Percentiles rank a stretch among this genome's conserved stretches.
Conservation (phyloP, 2,797 vertebrate species). For the Urophycis tenuis region DNA sequence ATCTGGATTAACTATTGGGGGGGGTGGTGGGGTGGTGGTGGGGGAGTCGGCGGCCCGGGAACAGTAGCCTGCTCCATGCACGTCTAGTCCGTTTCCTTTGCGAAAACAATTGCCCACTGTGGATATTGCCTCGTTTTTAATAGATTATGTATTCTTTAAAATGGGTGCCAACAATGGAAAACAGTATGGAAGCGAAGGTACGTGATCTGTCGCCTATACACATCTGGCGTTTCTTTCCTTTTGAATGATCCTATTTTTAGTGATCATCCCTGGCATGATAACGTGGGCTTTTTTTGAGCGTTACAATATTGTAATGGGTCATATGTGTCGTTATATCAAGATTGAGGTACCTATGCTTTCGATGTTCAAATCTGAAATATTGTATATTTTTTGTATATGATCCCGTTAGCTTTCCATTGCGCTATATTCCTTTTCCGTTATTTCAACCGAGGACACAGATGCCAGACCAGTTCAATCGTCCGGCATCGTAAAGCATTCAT, state of each 20-base stretch:
- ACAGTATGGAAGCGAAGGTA: slow-evolving; percentile 95
- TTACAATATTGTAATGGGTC: not conserved
- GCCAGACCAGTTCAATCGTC: not conserved
- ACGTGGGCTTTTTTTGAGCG: not conserved
- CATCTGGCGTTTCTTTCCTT: not conserved
- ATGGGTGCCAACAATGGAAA: slow-evolving; percentile 99
- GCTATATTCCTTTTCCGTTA: not conserved
- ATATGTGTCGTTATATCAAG: not conserved
- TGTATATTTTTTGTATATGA: not conserved
- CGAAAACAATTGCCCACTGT: slow-evolving; percentile 21
- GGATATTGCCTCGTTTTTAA: slow-evolving; percentile 43
- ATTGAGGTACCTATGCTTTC: not conserved
- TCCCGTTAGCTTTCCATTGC: not conserved
- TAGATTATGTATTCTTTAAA: slow-evolving; percentile 87
- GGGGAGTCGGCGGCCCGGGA: slow-evolving; percentile 41
- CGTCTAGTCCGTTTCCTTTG: slow-evolving; percentile 28
- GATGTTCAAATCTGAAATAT: not conserved
- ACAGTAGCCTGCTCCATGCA: slow-evolving; percentile 18
- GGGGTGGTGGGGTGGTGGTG: no score
- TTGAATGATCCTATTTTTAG: not conserved
- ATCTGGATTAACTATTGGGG: slow-evolving; percentile 73
- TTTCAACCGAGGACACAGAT: not conserved
- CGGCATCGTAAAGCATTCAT: not conserved
- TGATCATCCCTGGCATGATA: not conserved
- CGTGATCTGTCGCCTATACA: slow-evolving; percentile 53